Conservation (phyloP, 2,888 invertebrate genomes). For the Amiota minor region DNA sequence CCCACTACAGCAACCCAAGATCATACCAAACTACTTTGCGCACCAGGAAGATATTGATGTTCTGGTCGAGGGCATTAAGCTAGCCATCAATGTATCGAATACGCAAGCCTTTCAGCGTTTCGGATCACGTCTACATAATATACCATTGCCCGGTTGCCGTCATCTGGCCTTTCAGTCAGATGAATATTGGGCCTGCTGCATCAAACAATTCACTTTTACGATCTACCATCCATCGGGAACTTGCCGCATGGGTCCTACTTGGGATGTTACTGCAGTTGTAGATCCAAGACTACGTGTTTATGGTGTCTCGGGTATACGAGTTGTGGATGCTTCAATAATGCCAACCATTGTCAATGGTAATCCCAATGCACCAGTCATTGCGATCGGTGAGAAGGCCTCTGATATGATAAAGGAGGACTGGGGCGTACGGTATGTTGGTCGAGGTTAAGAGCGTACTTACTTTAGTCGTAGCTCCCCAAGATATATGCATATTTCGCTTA, state of each 20-base stretch:
- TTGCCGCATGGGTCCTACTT: slow-evolving; percentile 88
- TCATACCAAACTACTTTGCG: slow-evolving; percentile 94
- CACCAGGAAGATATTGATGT: slow-evolving; percentile 86
- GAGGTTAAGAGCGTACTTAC: too few relatives aligned
- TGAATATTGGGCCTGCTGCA: slow-evolving; percentile 89
- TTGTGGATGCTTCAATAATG: slow-evolving; percentile 91
- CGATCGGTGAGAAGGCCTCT: slow-evolving; percentile 92
- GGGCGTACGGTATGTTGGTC: slow-evolving; percentile 72
- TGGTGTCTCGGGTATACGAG: slow-evolving; percentile 84
- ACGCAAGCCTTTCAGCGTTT: slow-evolving; percentile 87
- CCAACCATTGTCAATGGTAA: slow-evolving; percentile 91
- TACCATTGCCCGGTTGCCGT: slow-evolving; percentile 88
- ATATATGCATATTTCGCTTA: slow-evolving; percentile 28
- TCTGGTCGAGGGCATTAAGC: slow-evolving; percentile 87
- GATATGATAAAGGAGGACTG: slow-evolving; percentile 92
- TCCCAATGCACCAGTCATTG: slow-evolving; percentile 90
- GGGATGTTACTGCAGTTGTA: slow-evolving; percentile 85
- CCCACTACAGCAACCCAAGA: slow-evolving; percentile 86
- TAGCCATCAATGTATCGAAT: slow-evolving; percentile 86
- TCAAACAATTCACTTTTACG: slow-evolving; percentile 86
- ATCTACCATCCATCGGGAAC: slow-evolving; percentile 91
- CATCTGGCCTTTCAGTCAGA: slow-evolving; percentile 82
- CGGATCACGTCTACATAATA: slow-evolving; percentile 84
- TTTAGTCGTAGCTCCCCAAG: background rate
- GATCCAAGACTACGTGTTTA: slow-evolving; percentile 85